Evolutionary conservation across 2,113 vertebrate species (phyloP).

Genomic region (Corythornis cristatus): DNA sequence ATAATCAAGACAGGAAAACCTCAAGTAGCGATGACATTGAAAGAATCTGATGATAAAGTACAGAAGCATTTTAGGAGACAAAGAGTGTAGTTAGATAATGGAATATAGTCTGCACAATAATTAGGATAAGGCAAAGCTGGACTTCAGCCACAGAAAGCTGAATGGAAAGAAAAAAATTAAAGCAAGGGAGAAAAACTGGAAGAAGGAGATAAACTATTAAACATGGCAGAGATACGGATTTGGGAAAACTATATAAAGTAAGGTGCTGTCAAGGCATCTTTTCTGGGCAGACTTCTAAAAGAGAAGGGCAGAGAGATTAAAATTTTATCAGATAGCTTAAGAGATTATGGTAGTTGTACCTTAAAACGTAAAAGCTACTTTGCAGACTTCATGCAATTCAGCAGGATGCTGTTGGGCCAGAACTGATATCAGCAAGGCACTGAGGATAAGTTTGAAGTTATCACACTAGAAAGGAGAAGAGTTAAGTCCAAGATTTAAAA

Average conservation of each 20-base stretch:
- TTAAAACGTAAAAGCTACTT: constrained; percentile 55
- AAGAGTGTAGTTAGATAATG: neutral
- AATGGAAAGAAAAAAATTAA: constrained; percentile 13
- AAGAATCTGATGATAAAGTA: constrained; percentile 30
- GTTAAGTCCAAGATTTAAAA: constrained; percentile 20
- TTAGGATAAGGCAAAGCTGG: constrained; percentile 23
- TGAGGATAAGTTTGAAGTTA: constrained; percentile 25
- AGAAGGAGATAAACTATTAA: constrained; percentile 37
- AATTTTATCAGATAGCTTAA: constrained; percentile 48
- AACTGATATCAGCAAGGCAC: constrained; percentile 16
- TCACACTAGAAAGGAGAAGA: neutral
- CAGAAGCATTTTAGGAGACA: constrained; percentile 42
- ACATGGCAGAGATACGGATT: constrained; percentile 30
- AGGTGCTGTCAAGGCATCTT: constrained; percentile 43
- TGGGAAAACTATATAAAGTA: constrained; percentile 26
- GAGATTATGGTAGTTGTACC: constrained; percentile 47
- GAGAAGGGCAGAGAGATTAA: constrained; percentile 56
- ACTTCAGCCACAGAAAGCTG: neutral
- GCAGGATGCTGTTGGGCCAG: constrained; percentile 10
- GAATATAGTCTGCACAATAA: neutral
- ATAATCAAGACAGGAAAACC: constrained; percentile 58
- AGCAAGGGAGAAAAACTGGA: neutral
- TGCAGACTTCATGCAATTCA: constrained; percentile 24
- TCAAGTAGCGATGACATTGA: constrained; percentile 26
- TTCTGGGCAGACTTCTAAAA: constrained; percentile 16